These are phyloP conservation scores for Cyclina sinensis DNA, from an alignment of 1,140 invertebrate genomes.

Conservation along the genomic window DNA sequence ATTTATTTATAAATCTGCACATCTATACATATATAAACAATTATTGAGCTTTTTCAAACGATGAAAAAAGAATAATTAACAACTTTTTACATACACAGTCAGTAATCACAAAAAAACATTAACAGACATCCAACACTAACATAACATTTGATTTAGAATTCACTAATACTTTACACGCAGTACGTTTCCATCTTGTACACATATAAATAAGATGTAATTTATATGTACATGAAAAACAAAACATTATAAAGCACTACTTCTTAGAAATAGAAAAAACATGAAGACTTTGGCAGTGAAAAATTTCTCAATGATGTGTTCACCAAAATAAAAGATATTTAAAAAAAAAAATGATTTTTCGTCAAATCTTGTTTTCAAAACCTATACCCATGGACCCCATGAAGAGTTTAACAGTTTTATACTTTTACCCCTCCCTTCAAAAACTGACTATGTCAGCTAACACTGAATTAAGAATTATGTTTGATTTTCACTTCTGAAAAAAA, in stretches of 20 bases:
- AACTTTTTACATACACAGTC: background rate
- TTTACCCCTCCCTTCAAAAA: no score
- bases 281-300: constrained; percentile 16
- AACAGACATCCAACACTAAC: background rate
- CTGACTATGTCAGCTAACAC: no score
- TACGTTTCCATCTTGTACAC: background rate
- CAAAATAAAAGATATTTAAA: no score
- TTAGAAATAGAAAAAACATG: background rate
- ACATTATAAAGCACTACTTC: constrained; percentile 7
- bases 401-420: no score
- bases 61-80: background rate
- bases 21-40: background rate
- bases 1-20: no score
- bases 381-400: no score
- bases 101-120: background rate
- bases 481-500: no score
- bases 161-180: constrained; percentile 1
- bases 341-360: no score
- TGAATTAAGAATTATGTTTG: no score
- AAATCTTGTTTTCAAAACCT: no score
- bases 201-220: background rate
- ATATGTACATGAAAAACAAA: background rate
- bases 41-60: constrained; percentile 15
- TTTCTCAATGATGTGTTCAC: no score
- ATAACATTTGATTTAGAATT: constrained; percentile 14